A percentile compares a stretch with the other conserved stretches of the same genome.
phyloP scores from a whole-genome alignment of 2,797 vertebrate genomes.

The Phrynocephalus forsythii region DNA sequence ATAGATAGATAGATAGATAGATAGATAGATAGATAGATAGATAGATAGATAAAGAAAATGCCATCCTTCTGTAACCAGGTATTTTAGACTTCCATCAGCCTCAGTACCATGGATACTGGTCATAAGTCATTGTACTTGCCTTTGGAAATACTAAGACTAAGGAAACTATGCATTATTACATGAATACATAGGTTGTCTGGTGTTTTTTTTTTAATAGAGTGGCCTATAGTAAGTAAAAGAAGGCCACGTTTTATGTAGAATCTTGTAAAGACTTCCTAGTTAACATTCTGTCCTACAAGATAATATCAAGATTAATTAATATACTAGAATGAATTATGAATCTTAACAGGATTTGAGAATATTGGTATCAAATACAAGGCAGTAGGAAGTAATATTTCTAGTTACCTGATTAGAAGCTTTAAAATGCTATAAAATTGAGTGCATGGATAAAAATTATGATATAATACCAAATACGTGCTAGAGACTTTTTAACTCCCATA shows the following conservation, averaged over 20 bases:
- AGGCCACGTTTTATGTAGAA: neutral
- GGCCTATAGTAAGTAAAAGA: neutral
- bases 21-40: too few relatives aligned
- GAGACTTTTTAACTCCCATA: constrained; percentile 1
- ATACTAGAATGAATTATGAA: neutral
- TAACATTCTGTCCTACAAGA: neutral
- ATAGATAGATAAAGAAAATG: neutral
- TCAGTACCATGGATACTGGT: neutral
- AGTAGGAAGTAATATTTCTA: neutral
- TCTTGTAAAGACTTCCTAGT: neutral
- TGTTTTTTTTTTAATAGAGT: neutral
- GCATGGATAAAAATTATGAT: neutral
- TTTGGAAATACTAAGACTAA: neutral
- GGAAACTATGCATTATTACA: neutral
- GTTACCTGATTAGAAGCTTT: too few relatives aligned
- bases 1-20: too few relatives aligned
- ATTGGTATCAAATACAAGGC: neutral
- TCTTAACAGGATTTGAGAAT: neutral
- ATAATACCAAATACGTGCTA: neutral
- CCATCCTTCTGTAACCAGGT: neutral
- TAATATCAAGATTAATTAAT: neutral
- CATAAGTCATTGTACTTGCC: too few relatives aligned
- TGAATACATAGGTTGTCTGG: neutral
- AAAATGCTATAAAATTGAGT: neutral
- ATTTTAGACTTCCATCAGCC: neutral